Evolutionary conservation across 2,888 invertebrate genomes (phyloP).

Genomic region (Leptinotarsa tumamoca): DNA sequence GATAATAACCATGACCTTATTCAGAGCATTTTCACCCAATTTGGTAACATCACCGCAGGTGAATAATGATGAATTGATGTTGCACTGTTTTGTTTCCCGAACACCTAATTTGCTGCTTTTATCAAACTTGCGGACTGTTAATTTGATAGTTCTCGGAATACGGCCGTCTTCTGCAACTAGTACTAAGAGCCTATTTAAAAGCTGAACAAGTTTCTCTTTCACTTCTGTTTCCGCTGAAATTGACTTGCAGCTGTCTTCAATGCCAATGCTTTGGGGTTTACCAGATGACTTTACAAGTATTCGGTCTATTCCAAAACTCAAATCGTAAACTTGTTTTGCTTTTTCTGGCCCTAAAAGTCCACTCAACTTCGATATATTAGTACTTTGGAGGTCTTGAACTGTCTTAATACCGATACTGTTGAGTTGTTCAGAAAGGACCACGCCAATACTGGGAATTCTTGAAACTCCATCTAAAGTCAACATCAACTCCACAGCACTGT

Average conservation of each 20-base stretch:
- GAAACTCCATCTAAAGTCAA: conserved; percentile 73
- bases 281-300: conserved; percentile 80
- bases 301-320: conserved; percentile 82
- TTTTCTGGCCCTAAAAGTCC: conserved; percentile 75
- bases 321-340: conserved; percentile 76
- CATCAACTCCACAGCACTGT: conserved; percentile 75
- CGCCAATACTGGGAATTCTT: conserved; percentile 82
- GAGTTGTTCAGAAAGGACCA: conserved; percentile 76
- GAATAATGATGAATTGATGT: conserved; percentile 77
- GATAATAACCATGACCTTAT: conserved; percentile 76
- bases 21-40: conserved; percentile 69
- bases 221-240: conserved; percentile 81
- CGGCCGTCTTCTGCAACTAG: conserved; percentile 83
- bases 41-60: conserved; percentile 55
- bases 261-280: conserved; percentile 82
- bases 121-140: conserved; percentile 81
- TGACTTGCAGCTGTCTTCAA: conserved; percentile 83
- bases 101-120: conserved; percentile 74
- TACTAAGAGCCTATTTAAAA: conserved; percentile 77
- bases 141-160: conserved; percentile 79
- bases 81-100: conserved; percentile 81
- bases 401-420: conserved; percentile 75
- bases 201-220: conserved; percentile 76
- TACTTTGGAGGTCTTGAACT: conserved; percentile 77
- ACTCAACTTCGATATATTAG: conserved; percentile 68